A percentile compares a stretch with the other conserved stretches of the same genome.
Conservation (phyloP, 2,797 vertebrate genomes). For the Epinephelus malabaricus region DNA sequence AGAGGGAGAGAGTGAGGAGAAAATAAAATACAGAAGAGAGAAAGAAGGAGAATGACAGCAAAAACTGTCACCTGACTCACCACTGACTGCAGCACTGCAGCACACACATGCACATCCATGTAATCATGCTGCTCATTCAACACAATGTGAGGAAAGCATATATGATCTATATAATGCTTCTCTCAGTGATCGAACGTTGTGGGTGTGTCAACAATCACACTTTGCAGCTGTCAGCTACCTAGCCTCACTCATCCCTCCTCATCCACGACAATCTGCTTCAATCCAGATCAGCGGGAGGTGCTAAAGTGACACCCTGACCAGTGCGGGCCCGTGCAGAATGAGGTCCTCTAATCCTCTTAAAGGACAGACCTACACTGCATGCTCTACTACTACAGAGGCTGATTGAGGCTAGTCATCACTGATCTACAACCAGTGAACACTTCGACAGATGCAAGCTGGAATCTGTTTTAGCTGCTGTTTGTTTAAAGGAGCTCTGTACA, state of each 20-base stretch:
- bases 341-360: slow-evolving; percentile 82
- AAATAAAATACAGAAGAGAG: slow-evolving; percentile 39
- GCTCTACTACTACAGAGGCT: slow-evolving; percentile 34
- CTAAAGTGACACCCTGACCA: slow-evolving; percentile 80
- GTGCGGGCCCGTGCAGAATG: slow-evolving; percentile 41
- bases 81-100: slow-evolving; percentile 35
- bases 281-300: slow-evolving; percentile 79
- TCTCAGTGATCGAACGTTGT: slow-evolving; percentile 4
- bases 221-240: slow-evolving; percentile 64
- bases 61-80: slow-evolving; percentile 58
- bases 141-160: background rate
- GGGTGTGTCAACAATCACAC: slow-evolving; percentile 29
- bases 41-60: slow-evolving; percentile 29
- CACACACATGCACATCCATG: background rate
- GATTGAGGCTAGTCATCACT: slow-evolving; percentile 26
- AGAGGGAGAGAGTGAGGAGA: slow-evolving; percentile 18
- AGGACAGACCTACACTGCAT: slow-evolving; percentile 57
- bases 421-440: slow-evolving; percentile 30
- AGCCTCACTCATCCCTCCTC: slow-evolving; percentile 58
- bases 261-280: slow-evolving; percentile 75
- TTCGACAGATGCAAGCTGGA: slow-evolving; percentile 14
- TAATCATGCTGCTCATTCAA: slow-evolving; percentile 7
- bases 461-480: slow-evolving; percentile 11
- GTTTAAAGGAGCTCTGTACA: background rate
- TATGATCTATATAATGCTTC: background rate